Percentiles rank a stretch among this genome's conserved stretches.
phyloP scores from a whole-genome alignment of 2,113 vertebrate genomes.

The Carassius auratus region DNA sequence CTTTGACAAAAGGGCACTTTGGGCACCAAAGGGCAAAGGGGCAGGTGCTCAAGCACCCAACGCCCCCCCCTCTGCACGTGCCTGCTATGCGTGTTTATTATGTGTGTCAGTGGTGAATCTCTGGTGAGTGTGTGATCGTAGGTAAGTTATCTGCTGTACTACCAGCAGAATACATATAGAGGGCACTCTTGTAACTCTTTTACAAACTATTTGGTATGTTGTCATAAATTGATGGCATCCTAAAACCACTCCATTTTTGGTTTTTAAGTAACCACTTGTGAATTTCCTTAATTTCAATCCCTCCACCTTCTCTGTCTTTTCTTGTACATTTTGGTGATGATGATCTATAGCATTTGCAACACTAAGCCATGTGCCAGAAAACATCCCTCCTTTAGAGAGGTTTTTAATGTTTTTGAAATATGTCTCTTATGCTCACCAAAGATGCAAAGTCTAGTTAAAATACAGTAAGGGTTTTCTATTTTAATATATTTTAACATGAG shows the following conservation, averaged over 20 bases:
- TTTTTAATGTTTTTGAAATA: no score
- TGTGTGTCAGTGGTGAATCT: slow-evolving; percentile 89
- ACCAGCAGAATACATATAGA: slow-evolving; percentile 3
- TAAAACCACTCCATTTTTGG: background rate
- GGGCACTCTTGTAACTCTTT: background rate
- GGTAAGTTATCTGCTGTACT: slow-evolving; percentile 78
- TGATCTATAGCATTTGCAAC: slow-evolving; percentile 81
- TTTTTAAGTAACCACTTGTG: background rate
- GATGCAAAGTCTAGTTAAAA: background rate
- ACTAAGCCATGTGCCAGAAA: slow-evolving; percentile 78
- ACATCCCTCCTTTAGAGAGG: slow-evolving; percentile 85
- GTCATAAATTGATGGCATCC: background rate
- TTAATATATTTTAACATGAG: background rate
- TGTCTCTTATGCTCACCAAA: background rate
- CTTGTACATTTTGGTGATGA: background rate
- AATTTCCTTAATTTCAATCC: background rate
- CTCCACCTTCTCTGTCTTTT: background rate
- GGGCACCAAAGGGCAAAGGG: no score
- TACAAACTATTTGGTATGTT: background rate
- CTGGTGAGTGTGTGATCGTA: slow-evolving; percentile 92
- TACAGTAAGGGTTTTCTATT: background rate
- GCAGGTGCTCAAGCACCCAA: no score
- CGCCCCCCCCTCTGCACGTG: no score
- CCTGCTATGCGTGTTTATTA: slow-evolving; percentile 37
- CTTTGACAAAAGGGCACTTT: no score